Percentiles rank a stretch among this genome's conserved stretches.
Conservation (phyloP, 2,888 invertebrate species). For the Scrobipalpa costella region DNA sequence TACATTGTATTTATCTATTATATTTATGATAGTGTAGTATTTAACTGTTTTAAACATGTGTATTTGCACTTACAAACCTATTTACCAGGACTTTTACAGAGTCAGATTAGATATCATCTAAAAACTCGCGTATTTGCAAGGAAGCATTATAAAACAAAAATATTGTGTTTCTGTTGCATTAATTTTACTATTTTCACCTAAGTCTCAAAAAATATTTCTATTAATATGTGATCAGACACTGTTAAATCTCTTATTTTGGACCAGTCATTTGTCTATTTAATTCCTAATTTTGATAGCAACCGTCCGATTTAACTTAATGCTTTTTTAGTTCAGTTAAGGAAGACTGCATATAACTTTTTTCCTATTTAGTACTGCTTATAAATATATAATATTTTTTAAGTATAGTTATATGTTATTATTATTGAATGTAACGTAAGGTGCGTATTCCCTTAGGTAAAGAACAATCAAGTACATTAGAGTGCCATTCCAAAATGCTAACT, state of each 20-base stretch:
- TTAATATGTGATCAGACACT: too few relatives aligned
- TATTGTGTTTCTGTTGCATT: too few relatives aligned
- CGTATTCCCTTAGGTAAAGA: slow-evolving; percentile 33
- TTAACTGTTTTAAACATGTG: neutral
- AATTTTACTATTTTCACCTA: too few relatives aligned
- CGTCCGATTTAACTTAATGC: neutral
- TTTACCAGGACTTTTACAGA: neutral
- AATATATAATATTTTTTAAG: slow-evolving; percentile 9
- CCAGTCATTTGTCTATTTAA: neutral
- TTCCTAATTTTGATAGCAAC: neutral
- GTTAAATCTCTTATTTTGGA: too few relatives aligned
- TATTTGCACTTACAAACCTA: neutral
- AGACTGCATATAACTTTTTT: slow-evolving; percentile 1
- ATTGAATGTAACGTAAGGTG: slow-evolving; percentile 14
- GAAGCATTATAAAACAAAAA: too few relatives aligned
- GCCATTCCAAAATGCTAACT: slow-evolving; percentile 60
- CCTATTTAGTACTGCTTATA: neutral
- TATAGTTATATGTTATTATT: slow-evolving; percentile 1
- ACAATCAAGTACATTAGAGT: slow-evolving; percentile 67
- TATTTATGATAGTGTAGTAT: neutral
- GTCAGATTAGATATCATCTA: neutral
- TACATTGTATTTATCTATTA: slow-evolving; percentile 21
- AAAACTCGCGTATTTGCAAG: neutral
- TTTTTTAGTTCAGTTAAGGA: neutral
- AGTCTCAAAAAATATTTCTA: too few relatives aligned